Conservation (phyloP, 2,113 vertebrate genomes). For the Eolophus roseicapilla region DNA sequence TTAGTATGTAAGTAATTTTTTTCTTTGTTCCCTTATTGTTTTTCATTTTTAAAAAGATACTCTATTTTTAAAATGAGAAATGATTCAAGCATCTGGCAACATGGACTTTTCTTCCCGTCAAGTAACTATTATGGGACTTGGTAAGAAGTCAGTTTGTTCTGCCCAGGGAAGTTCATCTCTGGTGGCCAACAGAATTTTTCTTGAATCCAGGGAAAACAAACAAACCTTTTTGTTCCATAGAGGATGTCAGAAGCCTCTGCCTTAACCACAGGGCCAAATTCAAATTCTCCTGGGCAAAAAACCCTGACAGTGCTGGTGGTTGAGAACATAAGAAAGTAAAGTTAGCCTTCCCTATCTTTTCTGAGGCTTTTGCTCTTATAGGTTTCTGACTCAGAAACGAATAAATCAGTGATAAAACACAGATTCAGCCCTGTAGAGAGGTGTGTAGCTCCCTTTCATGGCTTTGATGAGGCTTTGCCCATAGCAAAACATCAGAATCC, state of each 20-base stretch:
- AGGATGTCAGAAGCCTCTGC: slow-evolving; percentile 20
- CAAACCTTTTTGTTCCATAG: not conserved
- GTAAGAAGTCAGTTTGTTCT: slow-evolving; percentile 21
- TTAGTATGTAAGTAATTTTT: not conserved
- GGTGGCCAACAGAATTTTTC: not conserved
- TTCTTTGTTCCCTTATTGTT: not conserved
- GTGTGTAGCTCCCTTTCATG: not conserved
- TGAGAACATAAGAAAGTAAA: not conserved
- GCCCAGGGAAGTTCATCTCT: not conserved
- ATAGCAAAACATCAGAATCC: not conserved
- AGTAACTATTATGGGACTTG: not conserved
- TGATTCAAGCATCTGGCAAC: not conserved
- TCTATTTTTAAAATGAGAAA: slow-evolving; percentile 33
- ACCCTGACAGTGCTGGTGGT: not conserved
- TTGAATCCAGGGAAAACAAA: slow-evolving; percentile 30
- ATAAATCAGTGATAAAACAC: not conserved
- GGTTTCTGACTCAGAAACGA: not conserved
- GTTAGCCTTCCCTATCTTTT: not conserved
- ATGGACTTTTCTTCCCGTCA: not conserved
- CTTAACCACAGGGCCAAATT: not conserved
- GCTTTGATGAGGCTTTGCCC: not conserved
- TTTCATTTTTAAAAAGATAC: not conserved
- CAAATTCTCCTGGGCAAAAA: not conserved
- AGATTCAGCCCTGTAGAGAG: not conserved
- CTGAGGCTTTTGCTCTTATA: not conserved